Conservation (phyloP, 2,797 vertebrate genomes). For the Tiaroga cobitis region DNA sequence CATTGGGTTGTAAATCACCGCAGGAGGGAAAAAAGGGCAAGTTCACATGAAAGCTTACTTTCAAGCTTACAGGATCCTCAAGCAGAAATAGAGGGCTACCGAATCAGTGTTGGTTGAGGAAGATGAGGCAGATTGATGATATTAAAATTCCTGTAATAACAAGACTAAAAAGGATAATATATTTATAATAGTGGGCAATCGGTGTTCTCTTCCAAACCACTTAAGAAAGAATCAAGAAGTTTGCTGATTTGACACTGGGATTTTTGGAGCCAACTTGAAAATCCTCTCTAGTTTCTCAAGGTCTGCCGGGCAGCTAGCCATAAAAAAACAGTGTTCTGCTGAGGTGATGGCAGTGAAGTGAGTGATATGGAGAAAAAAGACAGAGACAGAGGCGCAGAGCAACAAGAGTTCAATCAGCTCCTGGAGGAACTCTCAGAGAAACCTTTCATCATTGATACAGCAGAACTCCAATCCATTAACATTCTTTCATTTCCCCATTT, state of each 20-base stretch:
- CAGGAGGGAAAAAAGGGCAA: background rate
- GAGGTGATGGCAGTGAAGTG: slow-evolving; percentile 8
- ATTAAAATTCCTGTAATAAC: background rate
- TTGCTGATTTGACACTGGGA: background rate
- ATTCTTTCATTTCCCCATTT: slow-evolving; percentile 18
- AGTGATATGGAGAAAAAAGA: background rate
- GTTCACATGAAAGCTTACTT: background rate
- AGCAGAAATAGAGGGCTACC: background rate
- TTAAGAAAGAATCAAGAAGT: background rate
- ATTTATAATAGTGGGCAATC: background rate
- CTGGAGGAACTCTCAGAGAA: background rate
- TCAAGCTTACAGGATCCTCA: too few relatives aligned
- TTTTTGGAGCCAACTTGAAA: background rate
- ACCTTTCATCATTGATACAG: slow-evolving; percentile 17
- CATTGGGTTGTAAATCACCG: background rate
- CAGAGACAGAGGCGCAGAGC: background rate
- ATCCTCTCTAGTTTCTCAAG: background rate
- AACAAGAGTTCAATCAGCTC: slow-evolving; percentile 13
- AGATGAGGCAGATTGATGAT: background rate
- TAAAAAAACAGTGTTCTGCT: slow-evolving; percentile 9
- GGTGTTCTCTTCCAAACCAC: slow-evolving; percentile 5
- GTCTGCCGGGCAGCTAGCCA: background rate
- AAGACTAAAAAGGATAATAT: background rate
- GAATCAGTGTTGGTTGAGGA: background rate
- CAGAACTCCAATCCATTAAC: slow-evolving; percentile 5